phyloP scores from a whole-genome alignment of 1,140 invertebrate species.

The Rhopalosiphum maidis region DNA sequence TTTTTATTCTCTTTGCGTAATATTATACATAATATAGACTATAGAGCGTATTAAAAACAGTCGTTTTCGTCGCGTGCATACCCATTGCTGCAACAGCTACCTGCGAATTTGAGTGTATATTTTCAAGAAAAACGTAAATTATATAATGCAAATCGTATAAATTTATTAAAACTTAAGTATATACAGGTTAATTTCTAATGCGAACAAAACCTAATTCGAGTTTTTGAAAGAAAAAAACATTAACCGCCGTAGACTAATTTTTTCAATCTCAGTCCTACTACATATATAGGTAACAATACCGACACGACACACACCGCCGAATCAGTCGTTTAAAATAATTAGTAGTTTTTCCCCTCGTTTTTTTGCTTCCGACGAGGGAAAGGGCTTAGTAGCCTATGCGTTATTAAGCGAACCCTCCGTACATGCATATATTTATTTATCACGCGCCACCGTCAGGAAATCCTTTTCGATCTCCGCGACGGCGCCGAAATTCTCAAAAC shows the following conservation, averaged over 20 bases:
- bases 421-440: background rate
- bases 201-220: background rate
- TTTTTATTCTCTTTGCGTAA: background rate
- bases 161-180: background rate
- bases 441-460: background rate
- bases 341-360: slow-evolving; percentile 20
- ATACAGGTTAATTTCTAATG: background rate
- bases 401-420: background rate
- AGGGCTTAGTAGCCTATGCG: background rate
- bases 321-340: slow-evolving; percentile 42
- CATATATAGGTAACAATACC: too few relatives aligned
- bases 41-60: background rate
- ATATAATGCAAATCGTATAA: background rate
- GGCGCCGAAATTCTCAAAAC: background rate
- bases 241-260: background rate
- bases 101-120: background rate
- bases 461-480: background rate
- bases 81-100: background rate
- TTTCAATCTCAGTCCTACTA: background rate
- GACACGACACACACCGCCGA: background rate
- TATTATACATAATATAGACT: background rate
- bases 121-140: background rate
- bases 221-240: background rate
- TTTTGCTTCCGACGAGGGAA: background rate
- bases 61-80: background rate